Evolutionary conservation across 2,113 vertebrate species (phyloP), one percentile per base, ranked within the genome.

Genomic region (Catharus bicknelli): DNA sequence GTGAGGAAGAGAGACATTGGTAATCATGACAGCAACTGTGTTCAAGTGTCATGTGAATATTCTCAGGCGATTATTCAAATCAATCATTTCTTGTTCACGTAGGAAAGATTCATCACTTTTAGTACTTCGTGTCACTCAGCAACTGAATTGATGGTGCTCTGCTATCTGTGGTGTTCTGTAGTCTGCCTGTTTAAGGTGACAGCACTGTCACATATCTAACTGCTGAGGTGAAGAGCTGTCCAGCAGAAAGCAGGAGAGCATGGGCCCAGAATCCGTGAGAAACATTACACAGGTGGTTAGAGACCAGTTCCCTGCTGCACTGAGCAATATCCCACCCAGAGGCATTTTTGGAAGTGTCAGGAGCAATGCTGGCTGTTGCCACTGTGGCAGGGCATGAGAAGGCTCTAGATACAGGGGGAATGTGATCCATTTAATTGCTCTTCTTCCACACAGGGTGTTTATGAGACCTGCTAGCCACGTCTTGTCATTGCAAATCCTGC

Each of bases 71-170:
- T 93, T 94, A 96, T 83, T 96, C 94, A 89, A 88, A 95, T 95
- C 86, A 88, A 92, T 96, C 90, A 92, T 84, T 94, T 87, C 92
- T 93, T 45, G 42, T 82, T 48, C 3, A 1, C 62, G 64, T 77
- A 90, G 68, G 66, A 88, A 90, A 89, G 88, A 95, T 91, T 94
- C 83, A 94, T 95, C 90, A 91, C 80, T 88, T 64, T 74, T 79
- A 93, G 79, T 76, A 85, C 29, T 32, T 94, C 0, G 0, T 90
- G 59, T 90, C 82, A 75, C 67, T 76, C 76, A 51, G 67, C 0
- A 2, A 68, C 64, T 92, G 90, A 64, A 92, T 10, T 83, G 84
- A 88, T 93, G 76, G 42, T 78, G 59, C 59, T 89, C 50, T 83
- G 83, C 91, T 94, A 6, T 81, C 94, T 87, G 64, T 68, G 45